Percentiles rank a stretch among this genome's conserved stretches.
These are phyloP conservation scores for Scleropages formosus DNA, from an alignment of 2,797 vertebrate genomes.

Conservation along the genomic window DNA sequence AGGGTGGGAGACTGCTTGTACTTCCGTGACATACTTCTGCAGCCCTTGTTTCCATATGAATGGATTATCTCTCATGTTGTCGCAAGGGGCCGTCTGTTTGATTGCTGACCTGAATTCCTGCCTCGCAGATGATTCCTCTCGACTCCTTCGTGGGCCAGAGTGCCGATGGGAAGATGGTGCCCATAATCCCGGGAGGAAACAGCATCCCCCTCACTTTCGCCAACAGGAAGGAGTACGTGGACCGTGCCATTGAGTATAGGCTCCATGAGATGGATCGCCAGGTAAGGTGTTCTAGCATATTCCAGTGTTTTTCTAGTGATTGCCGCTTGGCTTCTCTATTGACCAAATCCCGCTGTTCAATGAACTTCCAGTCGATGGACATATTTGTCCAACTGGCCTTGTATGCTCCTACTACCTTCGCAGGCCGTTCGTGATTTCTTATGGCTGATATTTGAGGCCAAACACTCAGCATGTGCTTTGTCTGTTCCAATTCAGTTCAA, in stretches of 20 bases:
- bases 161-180: slow-evolving; percentile 72
- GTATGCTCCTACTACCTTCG: not conserved
- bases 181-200: slow-evolving; percentile 73
- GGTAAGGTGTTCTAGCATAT: slow-evolving; percentile 48
- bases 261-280: slow-evolving; percentile 79
- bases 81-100: not conserved
- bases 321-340: not conserved
- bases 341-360: not conserved
- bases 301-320: no score
- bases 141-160: slow-evolving; percentile 76
- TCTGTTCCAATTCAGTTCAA: not conserved
- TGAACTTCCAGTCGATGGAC: no score
- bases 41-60: not conserved
- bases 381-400: not conserved
- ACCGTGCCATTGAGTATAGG: slow-evolving; percentile 70
- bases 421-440: not conserved
- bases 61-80: not conserved
- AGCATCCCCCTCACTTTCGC: slow-evolving; percentile 71
- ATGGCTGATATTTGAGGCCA: not conserved
- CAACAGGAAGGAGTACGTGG: slow-evolving; percentile 75
- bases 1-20: not conserved
- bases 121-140: slow-evolving; percentile 74
- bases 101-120: not conserved
- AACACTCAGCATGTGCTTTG: not conserved
- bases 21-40: slow-evolving; percentile 5